Evolutionary conservation across 2,888 invertebrate genomes (phyloP), one percentile per base, ranked within the genome.

Genomic region (Drosophila pegasa): DNA sequence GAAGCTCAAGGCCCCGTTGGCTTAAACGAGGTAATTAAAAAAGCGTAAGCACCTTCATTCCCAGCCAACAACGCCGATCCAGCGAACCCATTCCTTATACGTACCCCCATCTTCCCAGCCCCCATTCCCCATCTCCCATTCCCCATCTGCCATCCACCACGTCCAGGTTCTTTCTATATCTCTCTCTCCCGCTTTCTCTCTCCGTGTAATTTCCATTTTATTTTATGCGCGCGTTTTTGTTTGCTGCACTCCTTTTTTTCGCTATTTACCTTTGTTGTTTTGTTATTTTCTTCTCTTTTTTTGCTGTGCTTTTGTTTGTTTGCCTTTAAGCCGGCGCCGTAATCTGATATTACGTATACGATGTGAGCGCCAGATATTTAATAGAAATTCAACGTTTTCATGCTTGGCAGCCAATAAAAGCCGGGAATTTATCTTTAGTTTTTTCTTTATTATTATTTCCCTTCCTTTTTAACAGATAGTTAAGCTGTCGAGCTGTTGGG

Each of bases 321-420:
- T 75, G 68, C 78, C 84, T 84, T 84, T 87, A 87, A 87, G 87
- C 87, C 69, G 73, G 71, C 63, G 51, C 66, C 81, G 79, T 87
- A 81, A 87, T 87, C 84, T 87, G 83, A 84, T 84, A 84, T 87
- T 84, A 87, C 87, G 79, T 84, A 87, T 84, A 84, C 87, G 84
- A 87, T 79, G 81, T 81, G 84, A 64, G 78, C 68, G 60, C 65
- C 84, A 72, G 84, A 63, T 87, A 84, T 87, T 84, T 87, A 84
- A 84, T 87, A 84, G 87, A 84, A 87, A 81, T 73, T 72, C 79
- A 72, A 73, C 85, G 75, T 75, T 86, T 82, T 83, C 74, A 72
- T 83, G 77, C 87, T 79, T 64, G 64, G 64, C 74, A 69, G 74
- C 78, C 81, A 87, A 86, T 83, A 76, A 80, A 69, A 86, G 66